phyloP scores from a whole-genome alignment of 2,888 invertebrate genomes.

The Escarpia spicata region DNA sequence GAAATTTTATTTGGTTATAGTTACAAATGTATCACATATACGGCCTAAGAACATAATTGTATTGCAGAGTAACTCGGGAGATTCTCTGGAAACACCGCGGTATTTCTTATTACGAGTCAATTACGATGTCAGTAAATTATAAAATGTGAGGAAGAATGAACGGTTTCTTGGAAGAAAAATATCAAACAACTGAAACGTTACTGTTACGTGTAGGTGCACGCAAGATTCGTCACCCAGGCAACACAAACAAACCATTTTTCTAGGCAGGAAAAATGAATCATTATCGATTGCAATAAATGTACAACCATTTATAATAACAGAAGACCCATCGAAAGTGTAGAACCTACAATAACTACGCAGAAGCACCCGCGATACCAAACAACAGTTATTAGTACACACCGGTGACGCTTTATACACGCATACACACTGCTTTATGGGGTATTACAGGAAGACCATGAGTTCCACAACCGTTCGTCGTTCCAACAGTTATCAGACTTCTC shows the following conservation, averaged over 20 bases:
- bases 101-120: neutral
- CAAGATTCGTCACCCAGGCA: neutral
- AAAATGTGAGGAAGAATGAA: neutral
- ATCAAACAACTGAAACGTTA: neutral
- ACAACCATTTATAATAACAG: neutral
- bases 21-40: too few species aligned
- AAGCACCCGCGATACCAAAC: neutral
- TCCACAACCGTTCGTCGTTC: neutral
- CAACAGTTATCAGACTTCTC: neutral
- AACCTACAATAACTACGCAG: neutral
- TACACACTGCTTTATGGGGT: neutral
- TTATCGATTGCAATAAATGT: neutral
- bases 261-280: neutral
- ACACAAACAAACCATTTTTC: neutral
- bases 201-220: neutral
- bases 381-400: neutral
- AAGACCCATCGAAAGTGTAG: neutral
- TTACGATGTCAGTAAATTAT: neutral
- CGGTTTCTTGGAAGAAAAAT: neutral
- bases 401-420: neutral
- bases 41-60: too few species aligned
- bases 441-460: neutral
- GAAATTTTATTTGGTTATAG: too few species aligned
- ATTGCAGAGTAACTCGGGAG: neutral
- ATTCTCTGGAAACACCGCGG: neutral